Base-by-base conservation (phyloP, 35 echinoderm and acorn worm species). In the Apostichopus japonicus region DNA sequence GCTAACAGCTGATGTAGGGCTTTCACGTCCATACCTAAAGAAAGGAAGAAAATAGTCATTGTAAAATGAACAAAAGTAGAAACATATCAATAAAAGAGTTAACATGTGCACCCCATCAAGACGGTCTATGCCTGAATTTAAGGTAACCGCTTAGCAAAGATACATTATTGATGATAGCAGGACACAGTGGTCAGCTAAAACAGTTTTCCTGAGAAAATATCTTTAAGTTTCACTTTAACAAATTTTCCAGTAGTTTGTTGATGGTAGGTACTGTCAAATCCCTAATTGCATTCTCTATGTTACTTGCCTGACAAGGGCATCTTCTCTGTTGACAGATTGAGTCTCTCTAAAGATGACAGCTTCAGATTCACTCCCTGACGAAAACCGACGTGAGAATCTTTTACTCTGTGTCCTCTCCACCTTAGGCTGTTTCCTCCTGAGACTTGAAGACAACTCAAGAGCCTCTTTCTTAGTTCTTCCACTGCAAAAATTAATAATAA, bases 391-490 rank as follows among this genome's bases (percentile, higher is more conserved):
- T 23, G 88, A 88, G 62, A 94, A 99, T 72, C 95, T 65, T 24
- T 94, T 94, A 77, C 97, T 99, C 0, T 79, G 95, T 7, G 93
- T 80, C 55, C 97, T 86, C 23, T 91, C 77, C 10, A 99, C 97
- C 56, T 93, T 92, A 65, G 95, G 97, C 77, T 93, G 91, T 10
- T 95, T 93, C 14, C 97, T 84, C 33, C 84, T 93, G 10, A 99
- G 93, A 13, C 80, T 56, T 15, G 92, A 84, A 19, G 95, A 92
- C 24, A 90, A 70, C 71, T 99, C 91, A 21, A 99, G 72, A 10
- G 97, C 95, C 65, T 96, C 95, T 56, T 84, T 61, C 33, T 99
- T 95, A 53, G 97, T 99, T 4, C 97, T 78, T 23, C 93, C 95
- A 92, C 97, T 99, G 65, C 2, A 57, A 84, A 56, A 54, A 8